Conservation (phyloP, 2,888 invertebrate genomes). For the Agrochola lota region DNA sequence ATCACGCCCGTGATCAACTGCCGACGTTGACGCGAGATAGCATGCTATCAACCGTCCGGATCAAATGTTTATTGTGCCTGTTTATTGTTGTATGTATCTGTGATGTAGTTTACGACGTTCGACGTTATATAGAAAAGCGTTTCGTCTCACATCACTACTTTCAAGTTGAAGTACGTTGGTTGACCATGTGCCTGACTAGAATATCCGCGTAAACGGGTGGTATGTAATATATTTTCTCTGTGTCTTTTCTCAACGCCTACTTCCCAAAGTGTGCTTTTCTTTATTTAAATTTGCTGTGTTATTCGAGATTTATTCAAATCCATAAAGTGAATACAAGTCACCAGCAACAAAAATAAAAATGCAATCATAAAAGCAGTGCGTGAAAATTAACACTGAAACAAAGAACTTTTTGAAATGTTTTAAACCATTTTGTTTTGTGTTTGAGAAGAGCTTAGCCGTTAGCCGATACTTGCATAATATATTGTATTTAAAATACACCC, state of each 20-base stretch:
- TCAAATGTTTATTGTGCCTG: constrained; percentile 73
- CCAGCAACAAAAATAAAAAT: not conserved
- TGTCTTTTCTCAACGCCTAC: not conserved
- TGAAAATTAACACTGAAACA: not conserved
- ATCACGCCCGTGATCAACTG: constrained; percentile 65
- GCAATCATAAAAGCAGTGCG: not conserved
- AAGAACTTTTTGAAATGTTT: not conserved
- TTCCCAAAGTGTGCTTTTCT: constrained; percentile 9
- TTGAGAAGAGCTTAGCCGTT: not conserved
- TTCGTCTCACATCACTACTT: constrained; percentile 60
- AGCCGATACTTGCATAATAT: not conserved
- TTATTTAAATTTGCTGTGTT: not conserved
- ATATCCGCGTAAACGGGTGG: constrained; percentile 39
- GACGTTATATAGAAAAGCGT: constrained; percentile 65
- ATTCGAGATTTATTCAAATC: constrained; percentile 2
- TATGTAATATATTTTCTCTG: constrained; percentile 48
- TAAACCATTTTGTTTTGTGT: not conserved
- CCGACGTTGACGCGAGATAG: constrained; percentile 66
- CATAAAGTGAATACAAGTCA: constrained; percentile 3
- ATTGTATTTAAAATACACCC: not conserved
- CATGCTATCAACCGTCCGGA: constrained; percentile 70
- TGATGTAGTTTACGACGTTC: constrained; percentile 71
- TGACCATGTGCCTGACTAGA: constrained; percentile 60
- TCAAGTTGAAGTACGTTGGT: constrained; percentile 63
- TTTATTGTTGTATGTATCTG: constrained; percentile 69